Evolutionary conservation across 2,797 vertebrate species (phyloP), one percentile per base, ranked within the genome.

Genomic region (Lindbergichthys nudifrons): DNA sequence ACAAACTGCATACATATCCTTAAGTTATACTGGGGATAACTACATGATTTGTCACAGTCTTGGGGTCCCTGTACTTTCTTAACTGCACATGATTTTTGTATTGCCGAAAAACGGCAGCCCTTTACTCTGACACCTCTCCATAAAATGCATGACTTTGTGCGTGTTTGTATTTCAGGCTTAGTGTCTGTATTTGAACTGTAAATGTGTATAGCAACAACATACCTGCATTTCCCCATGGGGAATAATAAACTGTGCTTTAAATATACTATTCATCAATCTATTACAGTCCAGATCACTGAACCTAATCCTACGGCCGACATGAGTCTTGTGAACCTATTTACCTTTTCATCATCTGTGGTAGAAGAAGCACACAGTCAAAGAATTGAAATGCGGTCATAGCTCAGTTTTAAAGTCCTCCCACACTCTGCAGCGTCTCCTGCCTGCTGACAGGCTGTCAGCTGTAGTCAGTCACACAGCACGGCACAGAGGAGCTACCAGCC

Each of bases 381-480:
- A 56, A 36, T 11, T 26, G 15, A 45, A n/a, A 50, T 10, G 12
- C 19, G 43, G 26, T 15, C 16, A 16, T 21, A 21, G 57, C 11
- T 23, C 41, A 43, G 56, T 23, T 43, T 12, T 36, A 21, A 41
- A 16, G 19, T 51, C 36, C 58, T 23, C 10, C 16, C 5, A 13
- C 42, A 46, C 21, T n/a, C 2, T 47, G 15, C 16, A 47, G 59
- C 10, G 10, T 47, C 16, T 54, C 16, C 41, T 13, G 15, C 60
- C 11, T 48, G 60, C 26, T 48, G 60, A 65, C 39, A n/a, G 47
- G 45, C 46, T 64, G 61, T 64, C 41, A 45, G 50, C 39, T 4
- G 26, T 30, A 65, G 50, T 43, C 36, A 18, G 48, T 52, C 63
- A 18, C 48, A 13, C 19, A 12, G 36, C 42, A 2, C 15, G 3